Evolutionary conservation across 92 coral and sea anemone genomes (phyloP).

Genomic region (Parazoanthus swiftii): DNA sequence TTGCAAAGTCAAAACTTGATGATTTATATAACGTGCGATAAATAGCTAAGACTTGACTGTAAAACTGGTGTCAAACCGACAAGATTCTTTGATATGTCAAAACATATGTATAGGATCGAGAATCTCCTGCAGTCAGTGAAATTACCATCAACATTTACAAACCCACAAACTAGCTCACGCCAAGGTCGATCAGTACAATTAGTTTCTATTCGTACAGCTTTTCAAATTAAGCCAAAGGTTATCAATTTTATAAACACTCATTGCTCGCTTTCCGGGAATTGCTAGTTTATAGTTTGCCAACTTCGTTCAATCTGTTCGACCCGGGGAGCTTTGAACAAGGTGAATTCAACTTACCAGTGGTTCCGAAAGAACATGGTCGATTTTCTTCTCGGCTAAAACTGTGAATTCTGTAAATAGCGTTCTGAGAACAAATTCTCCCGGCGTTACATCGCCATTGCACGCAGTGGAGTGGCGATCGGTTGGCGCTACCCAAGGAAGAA

Average conservation of each 20-base stretch:
- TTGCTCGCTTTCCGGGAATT: not conserved
- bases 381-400: constrained; percentile 84
- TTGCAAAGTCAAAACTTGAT: not conserved
- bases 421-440: constrained; percentile 95
- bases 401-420: constrained; percentile 94
- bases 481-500: constrained; percentile 83
- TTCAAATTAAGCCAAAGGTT: constrained; percentile 22
- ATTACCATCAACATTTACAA: not conserved
- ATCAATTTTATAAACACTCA: not conserved
- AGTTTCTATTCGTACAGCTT: not conserved
- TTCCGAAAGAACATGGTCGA: constrained; percentile 87
- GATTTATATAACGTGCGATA: not conserved
- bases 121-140: not conserved
- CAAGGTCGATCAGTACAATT: constrained; percentile 17
- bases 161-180: not conserved
- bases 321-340: not conserved
- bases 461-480: constrained; percentile 59
- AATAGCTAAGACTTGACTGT: not conserved
- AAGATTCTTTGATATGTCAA: not conserved
- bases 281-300: not conserved
- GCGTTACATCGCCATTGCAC: constrained; percentile 71
- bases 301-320: not conserved
- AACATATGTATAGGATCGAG: not conserved
- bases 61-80: not conserved
- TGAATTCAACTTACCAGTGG: constrained; percentile 77